Evolutionary conservation across 2,113 vertebrate species (phyloP), one percentile per base, ranked within the genome.

Genomic region (Cheilinus undulatus): DNA sequence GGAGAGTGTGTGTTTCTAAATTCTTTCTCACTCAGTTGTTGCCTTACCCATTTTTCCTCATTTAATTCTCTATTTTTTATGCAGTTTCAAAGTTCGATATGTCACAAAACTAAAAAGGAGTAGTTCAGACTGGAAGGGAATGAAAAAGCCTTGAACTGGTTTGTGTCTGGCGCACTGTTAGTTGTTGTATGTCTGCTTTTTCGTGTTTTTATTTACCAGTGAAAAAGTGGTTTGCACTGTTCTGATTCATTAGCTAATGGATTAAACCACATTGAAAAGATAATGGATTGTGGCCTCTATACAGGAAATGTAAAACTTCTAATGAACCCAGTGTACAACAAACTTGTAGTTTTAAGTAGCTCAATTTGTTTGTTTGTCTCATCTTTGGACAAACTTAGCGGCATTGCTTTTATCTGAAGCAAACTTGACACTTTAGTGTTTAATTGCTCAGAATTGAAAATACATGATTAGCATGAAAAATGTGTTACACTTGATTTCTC

Each of bases 241-340:
- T 78, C 3, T 74, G 30, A 53, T 64, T 26, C 30, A 36, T 27
- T 13, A 53, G 17, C 32, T 68, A 46, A 69, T 57, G 36, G 52
- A 7, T 12, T 34, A 20, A 26, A 34, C n/a, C 61, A 50, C 32
- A 56, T 52, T 7, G 32, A 50, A 6, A 51, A 59, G 71, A 63
- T 53, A 74, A 72, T 76, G 62, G 56, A 51, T 20, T 62, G 45
- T 54, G 58, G 67, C 49, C 51, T 13, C 24, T 23, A 43, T 49
- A 68, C 45, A 59, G 56, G 46, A 58, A 76, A 48, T 36, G 30
- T 74, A 22, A 71, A 78, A 23, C 53, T 53, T 38, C 59, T 27
- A 26, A 24, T 64, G 15, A 26, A 59, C 40, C n/a, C n/a, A 23
- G 12, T 48, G 20, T 2, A 24, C 7, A 19, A 38, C 32, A 57